These are phyloP conservation scores for Diploptera punctata DNA, from an alignment of 2,888 invertebrate genomes.

Conservation along the genomic window DNA sequence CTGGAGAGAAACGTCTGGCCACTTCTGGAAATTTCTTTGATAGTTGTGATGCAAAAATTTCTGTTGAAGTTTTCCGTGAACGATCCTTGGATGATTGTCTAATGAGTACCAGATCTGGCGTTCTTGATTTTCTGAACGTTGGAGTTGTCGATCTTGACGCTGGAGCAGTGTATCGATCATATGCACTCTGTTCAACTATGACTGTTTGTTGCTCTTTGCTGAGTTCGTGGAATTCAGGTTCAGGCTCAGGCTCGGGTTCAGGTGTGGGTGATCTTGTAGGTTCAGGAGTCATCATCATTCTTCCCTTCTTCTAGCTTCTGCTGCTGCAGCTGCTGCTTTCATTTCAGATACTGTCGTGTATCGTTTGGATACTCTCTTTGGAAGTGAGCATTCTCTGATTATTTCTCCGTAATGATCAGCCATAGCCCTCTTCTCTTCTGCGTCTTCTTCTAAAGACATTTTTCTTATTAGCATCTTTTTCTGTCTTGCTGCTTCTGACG, in stretches of 20 bases:
- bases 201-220: not conserved
- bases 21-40: not conserved
- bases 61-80: not conserved
- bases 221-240: not conserved
- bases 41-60: not conserved
- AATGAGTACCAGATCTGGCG: not conserved
- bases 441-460: conserved; percentile 54
- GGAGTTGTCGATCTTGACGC: not conserved
- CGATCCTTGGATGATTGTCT: conserved; percentile 4
- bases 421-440: conserved; percentile 72
- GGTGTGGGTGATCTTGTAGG: not conserved
- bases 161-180: not conserved
- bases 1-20: not conserved
- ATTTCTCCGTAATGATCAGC: conserved; percentile 84
- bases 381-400: conserved; percentile 75
- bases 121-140: not conserved
- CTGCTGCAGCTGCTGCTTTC: conserved; percentile 59
- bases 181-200: not conserved
- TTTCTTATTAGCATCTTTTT: conserved; percentile 51
- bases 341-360: conserved; percentile 69
- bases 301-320: conserved; percentile 48
- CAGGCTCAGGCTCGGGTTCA: not conserved
- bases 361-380: conserved; percentile 60
- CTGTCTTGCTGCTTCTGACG: conserved; percentile 50
- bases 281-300: not conserved